Conservation (phyloP, 37 sponge, comb jelly and placozoan genomes). For the Chondrilla cf. caribensis region DNA sequence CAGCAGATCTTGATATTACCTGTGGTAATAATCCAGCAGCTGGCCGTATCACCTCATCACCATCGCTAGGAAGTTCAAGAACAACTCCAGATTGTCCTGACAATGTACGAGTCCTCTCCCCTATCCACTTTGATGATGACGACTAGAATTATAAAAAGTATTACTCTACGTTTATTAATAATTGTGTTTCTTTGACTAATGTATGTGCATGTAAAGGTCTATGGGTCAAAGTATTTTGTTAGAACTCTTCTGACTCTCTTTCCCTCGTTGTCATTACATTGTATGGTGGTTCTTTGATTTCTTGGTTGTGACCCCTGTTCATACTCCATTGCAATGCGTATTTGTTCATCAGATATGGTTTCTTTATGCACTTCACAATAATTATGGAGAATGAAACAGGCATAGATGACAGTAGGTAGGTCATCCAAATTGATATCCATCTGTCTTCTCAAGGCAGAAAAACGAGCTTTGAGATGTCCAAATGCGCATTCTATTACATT, state of each 20-base stretch:
- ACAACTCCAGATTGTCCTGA: too few relatives aligned
- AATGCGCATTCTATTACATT: conserved; percentile 29
- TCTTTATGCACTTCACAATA: conserved; percentile 16
- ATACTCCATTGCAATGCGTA: background rate
- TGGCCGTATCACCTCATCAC: too few relatives aligned
- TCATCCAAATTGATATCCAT: conserved; percentile 37
- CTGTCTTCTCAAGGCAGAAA: background rate
- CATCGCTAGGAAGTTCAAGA: too few relatives aligned
- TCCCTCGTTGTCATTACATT: conserved; percentile 14
- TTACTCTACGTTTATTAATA: too few relatives aligned
- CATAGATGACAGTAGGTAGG: conserved; percentile 18
- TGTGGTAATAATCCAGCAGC: too few relatives aligned
- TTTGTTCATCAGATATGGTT: conserved; percentile 4
- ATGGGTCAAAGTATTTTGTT: background rate
- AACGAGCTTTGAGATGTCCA: background rate
- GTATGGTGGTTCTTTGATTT: background rate
- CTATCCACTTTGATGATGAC: too few relatives aligned
- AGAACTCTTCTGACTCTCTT: background rate
- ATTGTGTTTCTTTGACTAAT: too few relatives aligned
- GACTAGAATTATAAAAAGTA: too few relatives aligned
- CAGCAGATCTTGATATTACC: background rate
- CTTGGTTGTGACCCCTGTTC: conserved; percentile 12
- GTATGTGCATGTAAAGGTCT: background rate
- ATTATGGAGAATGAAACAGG: conserved; percentile 35
- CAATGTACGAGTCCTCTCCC: too few relatives aligned